A percentile compares a stretch with the other conserved stretches of the same genome.
These are phyloP conservation scores for Pluvialis apricaria DNA, from an alignment of 2,113 vertebrate species.

Conservation along the genomic window DNA sequence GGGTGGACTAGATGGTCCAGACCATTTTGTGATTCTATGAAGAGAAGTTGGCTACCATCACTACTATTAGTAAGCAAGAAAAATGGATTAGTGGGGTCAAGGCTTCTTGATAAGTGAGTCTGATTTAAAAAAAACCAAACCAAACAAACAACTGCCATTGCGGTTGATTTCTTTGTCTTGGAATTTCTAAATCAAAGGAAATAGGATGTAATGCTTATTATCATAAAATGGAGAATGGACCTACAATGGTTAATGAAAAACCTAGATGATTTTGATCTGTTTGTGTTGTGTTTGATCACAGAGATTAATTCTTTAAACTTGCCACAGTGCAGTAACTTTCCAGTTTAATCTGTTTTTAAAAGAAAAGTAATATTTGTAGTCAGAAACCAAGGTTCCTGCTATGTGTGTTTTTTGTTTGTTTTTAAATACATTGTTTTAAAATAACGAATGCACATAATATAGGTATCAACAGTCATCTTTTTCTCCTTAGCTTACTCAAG, in stretches of 20 bases:
- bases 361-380: not conserved
- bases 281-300: not conserved
- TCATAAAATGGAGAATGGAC: not conserved
- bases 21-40: not conserved
- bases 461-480: not conserved
- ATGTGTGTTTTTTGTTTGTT: not conserved
- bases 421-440: not conserved
- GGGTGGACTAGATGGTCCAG: not conserved
- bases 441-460: fast-evolving
- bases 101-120: not conserved
- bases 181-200: not conserved
- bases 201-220: not conserved
- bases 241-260: not conserved
- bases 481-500: slow-evolving; percentile 84
- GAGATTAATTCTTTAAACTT: not conserved
- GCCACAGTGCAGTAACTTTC: not conserved
- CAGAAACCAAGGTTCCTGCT: not conserved
- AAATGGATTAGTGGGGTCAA: not conserved
- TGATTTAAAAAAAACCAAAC: not conserved
- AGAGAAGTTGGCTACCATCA: not conserved
- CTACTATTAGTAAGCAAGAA: not conserved
- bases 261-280: not conserved
- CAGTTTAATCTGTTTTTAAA: not conserved
- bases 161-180: not conserved
- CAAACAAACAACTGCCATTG: not conserved